These are phyloP conservation scores for Plumapathes pennacea DNA, from an alignment of 92 coral and sea anemone genomes.

Conservation along the genomic window DNA sequence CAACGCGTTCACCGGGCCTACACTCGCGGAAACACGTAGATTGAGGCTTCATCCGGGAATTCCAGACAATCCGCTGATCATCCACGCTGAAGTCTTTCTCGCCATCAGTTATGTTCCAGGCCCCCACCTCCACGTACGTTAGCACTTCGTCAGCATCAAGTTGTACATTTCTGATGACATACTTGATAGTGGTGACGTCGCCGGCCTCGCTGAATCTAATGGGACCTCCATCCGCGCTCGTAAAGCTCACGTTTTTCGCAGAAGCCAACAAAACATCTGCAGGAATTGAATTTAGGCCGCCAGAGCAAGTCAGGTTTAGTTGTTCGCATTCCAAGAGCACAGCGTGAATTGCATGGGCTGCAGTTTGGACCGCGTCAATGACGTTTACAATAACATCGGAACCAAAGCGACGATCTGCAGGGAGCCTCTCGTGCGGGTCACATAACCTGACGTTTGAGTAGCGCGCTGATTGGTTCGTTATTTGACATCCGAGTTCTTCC, in stretches of 20 bases:
- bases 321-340: conserved; percentile 53
- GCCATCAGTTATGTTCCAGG: conserved; percentile 51
- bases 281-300: no score
- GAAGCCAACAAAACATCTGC: conserved; percentile 58
- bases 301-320: conserved; percentile 1
- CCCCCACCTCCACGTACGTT: conserved; percentile 54
- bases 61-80: conserved; percentile 68
- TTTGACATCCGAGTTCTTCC: conserved; percentile 50
- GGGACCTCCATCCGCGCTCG: conserved; percentile 44
- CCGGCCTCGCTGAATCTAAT: conserved; percentile 76
- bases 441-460: conserved; percentile 31
- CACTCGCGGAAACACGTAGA: conserved; percentile 88
- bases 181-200: conserved; percentile 72
- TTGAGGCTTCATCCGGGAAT: conserved; percentile 48
- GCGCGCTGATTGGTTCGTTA: not conserved
- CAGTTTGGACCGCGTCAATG: conserved; percentile 75
- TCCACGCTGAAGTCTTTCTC: conserved; percentile 38
- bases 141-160: conserved; percentile 7
- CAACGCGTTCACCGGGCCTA: conserved; percentile 77
- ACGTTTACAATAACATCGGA: conserved; percentile 74
- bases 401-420: conserved; percentile 13
- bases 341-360: conserved; percentile 66
- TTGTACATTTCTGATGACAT: conserved; percentile 73
- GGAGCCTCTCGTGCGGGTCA: conserved; percentile 40
- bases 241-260: conserved; percentile 50